These are phyloP conservation scores for Piprites chloris DNA, from an alignment of 2,113 vertebrate species.

Conservation along the genomic window DNA sequence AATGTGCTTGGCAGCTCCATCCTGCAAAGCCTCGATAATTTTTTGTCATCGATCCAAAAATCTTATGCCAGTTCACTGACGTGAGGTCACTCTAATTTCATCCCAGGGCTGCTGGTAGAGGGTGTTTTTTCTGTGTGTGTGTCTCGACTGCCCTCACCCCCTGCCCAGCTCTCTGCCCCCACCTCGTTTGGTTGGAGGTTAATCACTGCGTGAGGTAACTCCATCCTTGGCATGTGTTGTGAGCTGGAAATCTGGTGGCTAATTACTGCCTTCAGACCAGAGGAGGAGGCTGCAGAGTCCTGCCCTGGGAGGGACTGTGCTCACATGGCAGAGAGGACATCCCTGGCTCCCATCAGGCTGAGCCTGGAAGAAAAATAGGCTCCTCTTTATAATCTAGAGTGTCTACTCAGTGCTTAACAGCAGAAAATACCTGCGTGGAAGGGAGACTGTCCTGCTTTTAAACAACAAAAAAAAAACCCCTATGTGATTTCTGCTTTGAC, in stretches of 20 bases:
- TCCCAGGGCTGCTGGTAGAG: not conserved
- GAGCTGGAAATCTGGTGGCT: not conserved
- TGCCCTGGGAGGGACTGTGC: not conserved
- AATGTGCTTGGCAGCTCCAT: not conserved
- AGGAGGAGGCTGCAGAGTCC: not conserved
- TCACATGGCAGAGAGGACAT: not conserved
- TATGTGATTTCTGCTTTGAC: not conserved
- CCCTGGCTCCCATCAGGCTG: not conserved
- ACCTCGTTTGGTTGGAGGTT: not conserved
- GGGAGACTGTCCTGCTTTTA: not conserved
- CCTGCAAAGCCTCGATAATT: not conserved
- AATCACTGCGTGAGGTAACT: not conserved
- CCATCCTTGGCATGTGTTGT: not conserved
- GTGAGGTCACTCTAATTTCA: not conserved
- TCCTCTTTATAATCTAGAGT: not conserved
- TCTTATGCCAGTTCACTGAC: not conserved
- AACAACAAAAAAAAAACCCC: not conserved
- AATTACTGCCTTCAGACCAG: not conserved
- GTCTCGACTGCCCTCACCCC: not conserved
- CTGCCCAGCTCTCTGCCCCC: not conserved
- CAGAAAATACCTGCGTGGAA: not conserved
- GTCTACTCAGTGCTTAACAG: not conserved
- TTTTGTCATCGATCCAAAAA: conserved; percentile 34
- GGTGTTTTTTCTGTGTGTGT: not conserved
- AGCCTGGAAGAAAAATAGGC: not conserved